Evolutionary conservation across 2,888 invertebrate species (phyloP).

Genomic region (Drosophila koepferae): DNA sequence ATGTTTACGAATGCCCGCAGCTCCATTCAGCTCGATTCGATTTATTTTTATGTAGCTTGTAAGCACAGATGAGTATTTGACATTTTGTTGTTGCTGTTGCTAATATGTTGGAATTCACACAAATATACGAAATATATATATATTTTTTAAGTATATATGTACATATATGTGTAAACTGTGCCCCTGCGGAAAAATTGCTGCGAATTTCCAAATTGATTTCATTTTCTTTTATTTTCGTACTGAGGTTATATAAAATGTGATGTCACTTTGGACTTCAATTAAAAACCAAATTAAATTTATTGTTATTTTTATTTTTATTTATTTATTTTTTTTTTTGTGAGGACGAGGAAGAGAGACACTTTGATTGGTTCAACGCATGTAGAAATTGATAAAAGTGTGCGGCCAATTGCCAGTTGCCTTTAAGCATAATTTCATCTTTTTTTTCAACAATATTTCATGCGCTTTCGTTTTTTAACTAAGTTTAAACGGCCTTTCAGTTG

Average conservation of each 20-base stretch:
- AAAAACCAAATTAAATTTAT: conserved; percentile 49
- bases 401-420: conserved; percentile 43
- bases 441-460: conserved; percentile 17
- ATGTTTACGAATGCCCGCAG: conserved; percentile 45
- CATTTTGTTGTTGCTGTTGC: conserved; percentile 18
- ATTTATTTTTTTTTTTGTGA: too few relatives aligned
- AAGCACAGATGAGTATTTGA: conserved; percentile 34
- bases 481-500: conserved; percentile 80
- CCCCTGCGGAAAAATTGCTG: conserved; percentile 41
- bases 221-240: neutral
- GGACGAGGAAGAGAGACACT: neutral
- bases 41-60: conserved; percentile 54
- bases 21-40: conserved; percentile 29
- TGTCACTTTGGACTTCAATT: conserved; percentile 56
- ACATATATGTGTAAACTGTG: conserved; percentile 13
- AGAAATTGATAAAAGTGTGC: conserved; percentile 39
- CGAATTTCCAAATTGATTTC: conserved; percentile 23
- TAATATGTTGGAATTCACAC: conserved; percentile 43
- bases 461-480: conserved; percentile 58
- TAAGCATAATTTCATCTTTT: conserved; percentile 56
- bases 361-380: conserved; percentile 48
- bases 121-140: neutral
- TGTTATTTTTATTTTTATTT: conserved; percentile 1
- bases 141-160: conserved; percentile 5
- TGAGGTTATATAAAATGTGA: conserved; percentile 39